Conservation (phyloP, 2,797 vertebrate species). For the Acrossocheilus wenchowensis region DNA sequence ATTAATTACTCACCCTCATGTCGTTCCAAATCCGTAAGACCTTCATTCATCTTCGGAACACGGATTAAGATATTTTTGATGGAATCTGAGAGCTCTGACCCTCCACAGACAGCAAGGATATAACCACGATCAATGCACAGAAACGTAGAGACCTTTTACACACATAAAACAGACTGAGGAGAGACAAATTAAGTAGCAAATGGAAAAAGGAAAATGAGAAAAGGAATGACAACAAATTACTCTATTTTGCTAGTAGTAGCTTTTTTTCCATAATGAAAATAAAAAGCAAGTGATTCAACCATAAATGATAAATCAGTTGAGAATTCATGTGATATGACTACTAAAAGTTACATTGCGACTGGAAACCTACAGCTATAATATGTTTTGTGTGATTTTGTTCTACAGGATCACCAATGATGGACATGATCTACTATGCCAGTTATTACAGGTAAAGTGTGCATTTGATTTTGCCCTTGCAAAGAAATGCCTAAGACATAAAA, state of each 20-base stretch:
- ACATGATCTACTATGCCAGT: slow-evolving; percentile 76
- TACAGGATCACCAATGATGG: slow-evolving; percentile 83
- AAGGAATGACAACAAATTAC: neutral
- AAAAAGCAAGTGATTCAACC: neutral
- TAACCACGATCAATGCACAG: too few relatives aligned
- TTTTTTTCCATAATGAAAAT: neutral
- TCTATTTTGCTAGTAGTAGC: too few relatives aligned
- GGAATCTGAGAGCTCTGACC: too few relatives aligned
- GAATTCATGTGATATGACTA: too few relatives aligned
- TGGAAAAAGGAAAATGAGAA: neutral
- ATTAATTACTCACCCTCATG: too few relatives aligned
- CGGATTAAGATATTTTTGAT: too few relatives aligned
- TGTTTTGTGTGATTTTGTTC: slow-evolving; percentile 9
- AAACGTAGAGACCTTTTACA: too few relatives aligned
- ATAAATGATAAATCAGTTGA: neutral
- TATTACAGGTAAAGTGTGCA: slow-evolving; percentile 76
- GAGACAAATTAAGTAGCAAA: neutral
- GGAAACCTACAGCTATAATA: neutral
- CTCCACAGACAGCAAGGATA: too few relatives aligned
- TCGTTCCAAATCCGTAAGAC: too few relatives aligned
- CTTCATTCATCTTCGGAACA: too few relatives aligned
- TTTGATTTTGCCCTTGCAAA: neutral
- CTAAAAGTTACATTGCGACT: too few relatives aligned
- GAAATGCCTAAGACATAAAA: neutral
- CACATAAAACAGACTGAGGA: neutral